A percentile compares a stretch with the other conserved stretches of the same genome.
Evolutionary conservation across 2,797 vertebrate species (phyloP).

Genomic region (Myotis pilosus): DNA sequence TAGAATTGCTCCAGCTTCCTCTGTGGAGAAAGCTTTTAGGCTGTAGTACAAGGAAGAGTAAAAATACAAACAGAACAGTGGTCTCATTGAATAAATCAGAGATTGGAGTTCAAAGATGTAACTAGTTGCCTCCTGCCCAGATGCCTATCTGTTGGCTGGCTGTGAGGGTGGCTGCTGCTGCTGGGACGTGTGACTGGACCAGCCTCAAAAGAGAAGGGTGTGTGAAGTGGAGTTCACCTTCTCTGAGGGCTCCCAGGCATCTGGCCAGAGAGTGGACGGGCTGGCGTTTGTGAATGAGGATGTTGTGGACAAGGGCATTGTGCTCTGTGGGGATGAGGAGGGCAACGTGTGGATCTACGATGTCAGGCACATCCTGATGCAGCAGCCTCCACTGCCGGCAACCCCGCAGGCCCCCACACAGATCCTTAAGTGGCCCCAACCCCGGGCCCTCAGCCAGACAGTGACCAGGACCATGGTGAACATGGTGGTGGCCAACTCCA

Average conservation of each 20-base stretch:
- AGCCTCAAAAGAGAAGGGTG: too few species aligned
- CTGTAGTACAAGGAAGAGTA: not conserved
- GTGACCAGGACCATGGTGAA: conserved; percentile 90
- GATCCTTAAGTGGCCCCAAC: conserved; percentile 92
- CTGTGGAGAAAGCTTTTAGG: not conserved
- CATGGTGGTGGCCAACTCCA: conserved; percentile 88
- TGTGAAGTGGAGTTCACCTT: too few species aligned
- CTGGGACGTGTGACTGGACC: too few species aligned
- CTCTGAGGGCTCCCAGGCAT: too few species aligned
- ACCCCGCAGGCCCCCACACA: conserved; percentile 85
- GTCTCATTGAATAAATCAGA: not conserved
- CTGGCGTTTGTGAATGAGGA: conserved; percentile 90
- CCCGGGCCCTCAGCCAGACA: conserved; percentile 74
- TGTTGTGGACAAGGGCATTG: conserved; percentile 85
- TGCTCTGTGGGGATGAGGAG: conserved; percentile 93
- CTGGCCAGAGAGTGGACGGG: too few species aligned
- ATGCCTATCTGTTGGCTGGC: too few species aligned
- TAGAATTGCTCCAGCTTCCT: not conserved
- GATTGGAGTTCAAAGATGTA: not conserved
- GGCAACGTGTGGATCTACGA: conserved; percentile 94
- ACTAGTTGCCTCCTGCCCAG: too few species aligned
- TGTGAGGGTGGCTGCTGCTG: too few species aligned
- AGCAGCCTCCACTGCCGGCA: conserved; percentile 67
- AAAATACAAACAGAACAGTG: not conserved
- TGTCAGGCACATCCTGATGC: conserved; percentile 80